Percentiles rank a stretch among this genome's conserved stretches.
phyloP scores from a whole-genome alignment of 2,113 vertebrate genomes.

The Chascanopsetta lugubris region DNA sequence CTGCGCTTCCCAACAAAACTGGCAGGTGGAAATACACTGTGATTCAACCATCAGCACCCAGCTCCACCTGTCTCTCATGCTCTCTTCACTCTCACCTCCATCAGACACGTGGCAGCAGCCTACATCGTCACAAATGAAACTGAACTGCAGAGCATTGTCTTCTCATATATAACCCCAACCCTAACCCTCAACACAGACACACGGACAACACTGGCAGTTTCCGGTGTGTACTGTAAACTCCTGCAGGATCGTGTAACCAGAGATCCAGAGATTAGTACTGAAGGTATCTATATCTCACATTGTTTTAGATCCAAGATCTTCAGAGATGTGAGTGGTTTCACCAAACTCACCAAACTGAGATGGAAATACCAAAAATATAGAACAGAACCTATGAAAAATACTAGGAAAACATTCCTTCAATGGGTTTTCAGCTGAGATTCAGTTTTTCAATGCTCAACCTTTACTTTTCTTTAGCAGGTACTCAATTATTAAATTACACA shows the following conservation, averaged over 20 bases:
- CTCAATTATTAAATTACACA: no score
- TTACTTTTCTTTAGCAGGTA: no score
- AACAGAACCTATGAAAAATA: not conserved
- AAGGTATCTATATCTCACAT: not conserved
- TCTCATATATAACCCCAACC: not conserved
- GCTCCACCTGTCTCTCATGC: conserved; percentile 32
- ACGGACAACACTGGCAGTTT: not conserved
- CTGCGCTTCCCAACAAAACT: conserved; percentile 19
- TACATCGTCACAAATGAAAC: conserved; percentile 23
- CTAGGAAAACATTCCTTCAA: not conserved
- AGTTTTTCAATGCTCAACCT: not conserved
- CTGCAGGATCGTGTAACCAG: not conserved
- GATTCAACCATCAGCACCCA: conserved; percentile 39
- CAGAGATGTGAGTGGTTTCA: not conserved
- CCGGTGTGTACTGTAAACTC: not conserved
- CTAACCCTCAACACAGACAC: no score
- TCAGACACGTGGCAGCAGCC: conserved; percentile 5
- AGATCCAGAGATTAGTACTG: not conserved
- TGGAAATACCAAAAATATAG: not conserved
- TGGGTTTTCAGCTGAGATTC: not conserved
- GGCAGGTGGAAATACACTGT: conserved; percentile 55
- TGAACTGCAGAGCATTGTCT: not conserved
- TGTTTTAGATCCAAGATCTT: not conserved
- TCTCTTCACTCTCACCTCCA: conserved; percentile 22
- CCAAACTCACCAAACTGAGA: not conserved